These are phyloP conservation scores for Epinephelus coioides DNA, from an alignment of 2,797 vertebrate genomes.

Conservation along the genomic window DNA sequence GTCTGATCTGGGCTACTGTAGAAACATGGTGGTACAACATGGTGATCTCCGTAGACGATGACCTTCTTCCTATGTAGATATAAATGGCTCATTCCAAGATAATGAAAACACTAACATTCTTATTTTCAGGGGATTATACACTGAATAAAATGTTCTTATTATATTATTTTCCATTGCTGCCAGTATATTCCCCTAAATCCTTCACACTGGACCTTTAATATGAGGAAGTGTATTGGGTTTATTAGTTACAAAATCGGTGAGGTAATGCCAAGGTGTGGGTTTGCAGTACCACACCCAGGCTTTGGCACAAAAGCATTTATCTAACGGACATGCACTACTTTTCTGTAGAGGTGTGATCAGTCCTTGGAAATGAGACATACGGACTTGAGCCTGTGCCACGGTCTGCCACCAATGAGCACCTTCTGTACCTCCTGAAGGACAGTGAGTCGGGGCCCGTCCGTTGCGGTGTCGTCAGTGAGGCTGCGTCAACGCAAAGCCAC, in stretches of 20 bases:
- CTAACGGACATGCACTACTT: neutral
- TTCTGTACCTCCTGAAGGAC: slow-evolving; percentile 85
- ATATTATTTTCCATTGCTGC: too few relatives aligned
- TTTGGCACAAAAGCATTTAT: neutral
- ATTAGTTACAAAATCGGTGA: neutral
- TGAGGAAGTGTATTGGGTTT: neutral
- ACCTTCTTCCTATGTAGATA: too few relatives aligned
- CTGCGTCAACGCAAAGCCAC: slow-evolving; percentile 14
- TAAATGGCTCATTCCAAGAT: too few relatives aligned
- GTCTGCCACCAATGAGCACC: slow-evolving; percentile 85
- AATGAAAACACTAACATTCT: too few relatives aligned
- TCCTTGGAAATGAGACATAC: slow-evolving; percentile 83
- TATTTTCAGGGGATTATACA: too few relatives aligned
- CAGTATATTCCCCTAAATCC: too few relatives aligned
- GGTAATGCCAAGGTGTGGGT: too few relatives aligned
- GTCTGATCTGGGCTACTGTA: too few relatives aligned
- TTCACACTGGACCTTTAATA: neutral
- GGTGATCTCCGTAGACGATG: too few relatives aligned
- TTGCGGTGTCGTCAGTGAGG: slow-evolving; percentile 85
- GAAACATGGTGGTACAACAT: too few relatives aligned
- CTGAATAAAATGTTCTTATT: too few relatives aligned
- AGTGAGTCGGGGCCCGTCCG: slow-evolving; percentile 60
- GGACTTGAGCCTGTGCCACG: slow-evolving; percentile 87
- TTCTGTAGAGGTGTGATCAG: slow-evolving; percentile 88
- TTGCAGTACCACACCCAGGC: neutral